Evolutionary conservation across 1,140 invertebrate genomes (phyloP), one percentile per base, ranked within the genome.

Genomic region (Drosophila quadrilineata): DNA sequence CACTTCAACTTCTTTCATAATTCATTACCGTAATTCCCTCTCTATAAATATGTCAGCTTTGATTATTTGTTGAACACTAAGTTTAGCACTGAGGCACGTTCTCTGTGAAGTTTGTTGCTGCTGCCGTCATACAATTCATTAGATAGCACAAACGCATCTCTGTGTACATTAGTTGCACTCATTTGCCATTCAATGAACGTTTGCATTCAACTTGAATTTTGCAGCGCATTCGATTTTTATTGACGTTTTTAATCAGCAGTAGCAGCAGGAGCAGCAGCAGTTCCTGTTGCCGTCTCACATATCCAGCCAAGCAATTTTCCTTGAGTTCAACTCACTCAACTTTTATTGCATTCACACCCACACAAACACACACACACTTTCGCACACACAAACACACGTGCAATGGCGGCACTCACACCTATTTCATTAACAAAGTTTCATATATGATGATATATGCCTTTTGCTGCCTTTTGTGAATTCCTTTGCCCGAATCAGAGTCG

Each of bases 371-470:
- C 10, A 52, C 19, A 40, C n/a, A 29, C 17, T 14, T 5, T 14
- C 53, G 21, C 26, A 41, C 26, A 36, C 17, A 2, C 14, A 12
- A 14, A 8, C 46, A 24, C 21, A 48, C 28, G 12, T 10, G 6
- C 45, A 28, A 6, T 8, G 14, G 3, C 6, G 0, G 29, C 35
- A 56, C 76, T 62, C 69, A 71, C 71, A 85, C 74, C 71, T 85
- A 68, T 82, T 82, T 82, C 77, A 82, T 85, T 85, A 79, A 85
- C 79, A 85, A 85, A 86, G 79, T 86, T 85, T 79, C 79, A 79
- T 73, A 71, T 72, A 46, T 84, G 79, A 85, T 79, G 79, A 86
- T 85, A 58, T 64, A 65, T 58, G 59, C 59, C 59, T 62, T 68
- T 68, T 63, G 59, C 57, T 63, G 65, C 50, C 49, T 64, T 69